Evolutionary conservation across 2,113 vertebrate genomes (phyloP), one percentile per base, ranked within the genome.

Genomic region (Cynoglossus semilaevis): DNA sequence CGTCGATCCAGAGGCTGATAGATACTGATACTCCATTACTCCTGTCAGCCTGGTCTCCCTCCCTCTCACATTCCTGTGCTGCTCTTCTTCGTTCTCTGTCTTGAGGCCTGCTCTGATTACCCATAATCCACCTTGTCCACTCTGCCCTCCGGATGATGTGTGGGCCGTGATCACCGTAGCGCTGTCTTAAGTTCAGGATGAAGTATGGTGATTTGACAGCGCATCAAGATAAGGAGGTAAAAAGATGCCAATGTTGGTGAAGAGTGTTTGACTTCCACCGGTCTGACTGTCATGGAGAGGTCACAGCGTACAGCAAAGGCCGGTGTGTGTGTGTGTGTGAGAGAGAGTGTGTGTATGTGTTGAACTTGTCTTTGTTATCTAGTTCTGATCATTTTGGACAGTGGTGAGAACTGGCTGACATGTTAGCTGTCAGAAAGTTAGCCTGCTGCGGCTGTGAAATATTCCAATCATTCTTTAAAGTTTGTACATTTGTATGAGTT

Each of bases 11-110:
- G n/a, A 76, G 73, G 55, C 69, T 81, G 84, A 85, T 85, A 80
- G 85, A 86, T 73, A 58, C 66, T n/a, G 61, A 72, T 75, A 46
- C 74, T 87, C 85, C 76, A 77, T 87, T 82, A 85, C 76, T 61
- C 68, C 70, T 55, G 79, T 77, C 83, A 83, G 70, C 44, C 38
- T 67, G 79, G 74, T 78, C 8, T 72, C 68, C 49, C 53, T 68
- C 53, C 58, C 53, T 63, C 49, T 15, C 42, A 58, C 83, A 88
- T 86, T 83, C 86, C 80, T 80, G 71, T 79, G 58, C 77, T 29
- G 51, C 63, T 74, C 80, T 83, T 80, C 80, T 58, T 71, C 51
- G 17, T 63, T 63, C 69, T 77, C 73, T 18, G 64, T 79, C 72
- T 76, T 51, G 63, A 72, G 70, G 69, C 53, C 72, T 12, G 18